Conservation (phyloP, 2,888 invertebrate genomes). For the Nasonovia ribisnigri region DNA sequence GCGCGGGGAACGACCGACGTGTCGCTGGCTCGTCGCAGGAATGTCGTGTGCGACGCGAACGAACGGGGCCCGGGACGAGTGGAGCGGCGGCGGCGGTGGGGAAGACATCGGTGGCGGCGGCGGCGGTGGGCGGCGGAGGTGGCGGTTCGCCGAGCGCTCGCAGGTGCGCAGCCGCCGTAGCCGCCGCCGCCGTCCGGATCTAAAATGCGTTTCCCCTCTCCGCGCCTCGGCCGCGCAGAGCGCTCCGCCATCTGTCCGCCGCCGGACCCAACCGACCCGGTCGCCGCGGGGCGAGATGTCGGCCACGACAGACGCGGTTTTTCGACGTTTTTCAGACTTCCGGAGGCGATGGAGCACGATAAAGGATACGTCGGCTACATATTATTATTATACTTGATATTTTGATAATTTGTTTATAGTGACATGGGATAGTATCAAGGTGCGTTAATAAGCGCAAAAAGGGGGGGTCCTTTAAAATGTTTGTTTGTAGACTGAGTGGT, state of each 20-base stretch:
- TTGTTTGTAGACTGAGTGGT: background rate
- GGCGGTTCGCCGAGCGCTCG: background rate
- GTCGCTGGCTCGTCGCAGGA: slow-evolving; percentile 56
- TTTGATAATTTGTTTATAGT: background rate
- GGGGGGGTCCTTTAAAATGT: background rate
- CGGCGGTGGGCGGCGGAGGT: background rate
- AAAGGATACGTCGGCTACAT: background rate
- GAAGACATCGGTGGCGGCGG: background rate
- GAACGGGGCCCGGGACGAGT: slow-evolving; percentile 28
- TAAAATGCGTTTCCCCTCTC: background rate
- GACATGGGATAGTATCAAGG: background rate
- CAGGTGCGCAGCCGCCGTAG: slow-evolving; percentile 44
- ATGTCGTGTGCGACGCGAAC: slow-evolving; percentile 51
- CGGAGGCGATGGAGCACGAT: background rate
- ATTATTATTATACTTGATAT: background rate
- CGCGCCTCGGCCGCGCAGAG: background rate
- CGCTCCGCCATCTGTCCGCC: slow-evolving; percentile 40
- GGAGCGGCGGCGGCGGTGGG: background rate
- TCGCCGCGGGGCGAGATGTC: background rate
- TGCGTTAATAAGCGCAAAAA: too few species aligned
- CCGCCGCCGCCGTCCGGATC: slow-evolving; percentile 44
- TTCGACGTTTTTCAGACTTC: background rate
- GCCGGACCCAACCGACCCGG: background rate
- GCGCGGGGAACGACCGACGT: slow-evolving; percentile 29
- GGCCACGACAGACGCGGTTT: background rate